Base-by-base conservation (phyloP, 2,113 vertebrate genomes). In the Capra hircus region DNA sequence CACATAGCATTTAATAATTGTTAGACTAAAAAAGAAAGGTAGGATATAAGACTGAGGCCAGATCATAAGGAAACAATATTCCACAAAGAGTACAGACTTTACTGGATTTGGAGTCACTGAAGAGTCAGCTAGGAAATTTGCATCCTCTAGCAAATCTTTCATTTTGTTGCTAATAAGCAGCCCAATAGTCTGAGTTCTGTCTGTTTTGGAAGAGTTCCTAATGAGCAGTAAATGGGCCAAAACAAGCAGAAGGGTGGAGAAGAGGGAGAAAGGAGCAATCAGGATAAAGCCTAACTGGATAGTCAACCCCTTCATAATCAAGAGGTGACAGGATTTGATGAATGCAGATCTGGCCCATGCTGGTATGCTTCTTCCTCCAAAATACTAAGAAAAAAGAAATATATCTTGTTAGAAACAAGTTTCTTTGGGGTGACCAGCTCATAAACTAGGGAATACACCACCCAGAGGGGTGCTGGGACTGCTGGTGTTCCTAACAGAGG, bases 181-280 rank as follows among this genome's bases (percentile, higher is more conserved):
- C 33, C 50, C 78, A 57, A 78, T 12, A 55, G 28, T 81, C 33
- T 57, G 85, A 80, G 11, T 48, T 87, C 52, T 48, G 53, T 82
- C 60, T 90, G 36, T 13, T 91, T 86, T 98, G 94, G 62, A 97
- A 90, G 83, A 93, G 45, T 71, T 91, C 80, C 93, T 97, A 97
- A 98, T 93, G 91, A 98, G 89, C 19, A 78, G 91, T 81, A 88
- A 92, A 74, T 53, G 59, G 62, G 87, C 90, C 95, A 96, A 92
- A 93, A 21, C n/a, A 89, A 86, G 59, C 48, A 86, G 74, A 62
- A 53, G 36, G 10, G 53, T 17, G 11, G 5, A 48, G 67, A 82
- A 52, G 53, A 85, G 43, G 43, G 59, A 80, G 67, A 94, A 55
- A 83, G 59, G 27, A 81, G 50, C 43, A 71, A 77, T 67, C 14